Evolutionary conservation across 2,888 invertebrate genomes (phyloP), one percentile per base, ranked within the genome.

Genomic region (Polydrusus pterygomalis): DNA sequence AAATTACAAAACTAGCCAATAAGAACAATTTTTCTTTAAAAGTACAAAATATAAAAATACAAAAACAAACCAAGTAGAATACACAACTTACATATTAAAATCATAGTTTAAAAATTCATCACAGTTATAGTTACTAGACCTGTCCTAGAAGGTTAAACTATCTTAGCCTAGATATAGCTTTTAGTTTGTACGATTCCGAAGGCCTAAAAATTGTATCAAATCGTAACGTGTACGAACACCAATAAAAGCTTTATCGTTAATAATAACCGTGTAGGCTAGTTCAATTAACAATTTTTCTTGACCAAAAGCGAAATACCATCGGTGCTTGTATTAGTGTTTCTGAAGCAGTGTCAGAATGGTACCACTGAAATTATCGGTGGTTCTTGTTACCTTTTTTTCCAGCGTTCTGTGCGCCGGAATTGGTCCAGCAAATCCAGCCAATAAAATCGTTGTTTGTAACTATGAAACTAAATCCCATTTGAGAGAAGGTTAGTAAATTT

Each of bases 391-490:
- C 30, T 13, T 70, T 15, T 45, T 62, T 43, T 17, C 49, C n/a
- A 18, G 58, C 38, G 17, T 60, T 40, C 38, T 38, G 6, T 17
- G 43, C 54, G 51, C 49, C 18, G 43, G 17, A 68, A 18, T 11
- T 43, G 54, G 7, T 15, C 54, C 38, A 56, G 2, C 9, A 54
- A 51, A 15, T 25, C 75, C 71, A 13, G 38, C 54, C 34, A 60
- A 69, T 30, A 87, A 87, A 83, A 93, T 92, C 87, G 91, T 93
- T 70, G 88, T 93, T 83, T 94, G 94, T 85, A 94, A 91, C 85
- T 94, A 93, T 87, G 92, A 94, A 86, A 91, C 92, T 85, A 92
- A 90, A 85, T 91, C 93, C 80, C 92, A 91, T 86, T 89, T 91
- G 82, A 89, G 94, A 84, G 90, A 92, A 89, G 93, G 94, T 94